Conservation (phyloP, 1,140 invertebrate genomes). For the Coptotermes formosanus region DNA sequence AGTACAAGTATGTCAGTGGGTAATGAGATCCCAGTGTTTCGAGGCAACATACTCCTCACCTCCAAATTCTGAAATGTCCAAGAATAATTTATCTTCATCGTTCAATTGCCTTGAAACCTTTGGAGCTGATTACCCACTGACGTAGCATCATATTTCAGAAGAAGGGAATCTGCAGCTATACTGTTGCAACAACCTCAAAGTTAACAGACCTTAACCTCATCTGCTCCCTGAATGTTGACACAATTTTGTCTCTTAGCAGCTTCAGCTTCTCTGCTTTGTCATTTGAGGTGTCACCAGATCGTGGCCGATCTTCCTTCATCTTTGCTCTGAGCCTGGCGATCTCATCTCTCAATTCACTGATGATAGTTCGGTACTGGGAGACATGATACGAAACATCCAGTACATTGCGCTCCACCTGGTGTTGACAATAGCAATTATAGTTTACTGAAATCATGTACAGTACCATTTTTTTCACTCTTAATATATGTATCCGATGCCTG, state of each 20-base stretch:
- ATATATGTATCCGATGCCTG: background rate
- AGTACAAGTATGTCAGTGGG: too few species aligned
- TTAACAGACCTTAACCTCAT: slow-evolving; percentile 71
- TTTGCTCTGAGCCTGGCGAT: slow-evolving; percentile 78
- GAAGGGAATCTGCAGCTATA: too few species aligned
- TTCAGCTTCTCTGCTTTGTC: slow-evolving; percentile 55
- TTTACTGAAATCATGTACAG: background rate
- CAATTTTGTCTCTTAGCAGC: slow-evolving; percentile 75
- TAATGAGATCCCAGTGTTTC: too few species aligned
- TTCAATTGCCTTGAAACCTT: too few species aligned
- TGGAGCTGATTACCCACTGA: too few species aligned
- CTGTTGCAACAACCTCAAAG: too few species aligned
- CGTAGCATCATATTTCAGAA: too few species aligned
- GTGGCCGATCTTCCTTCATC: slow-evolving; percentile 68
- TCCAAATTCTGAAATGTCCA: too few species aligned
- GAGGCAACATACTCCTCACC: too few species aligned
- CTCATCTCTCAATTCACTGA: slow-evolving; percentile 79
- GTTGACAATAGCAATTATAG: slow-evolving; percentile 22
- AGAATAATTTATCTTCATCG: too few species aligned
- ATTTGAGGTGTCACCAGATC: slow-evolving; percentile 45
- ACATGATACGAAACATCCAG: slow-evolving; percentile 80
- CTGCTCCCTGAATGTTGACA: slow-evolving; percentile 85
- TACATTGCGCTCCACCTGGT: slow-evolving; percentile 70
- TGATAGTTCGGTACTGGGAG: slow-evolving; percentile 75
- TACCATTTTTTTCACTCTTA: background rate